These are phyloP conservation scores for Etheostoma nigrum DNA, from an alignment of 2,797 vertebrate species.

Conservation along the genomic window DNA sequence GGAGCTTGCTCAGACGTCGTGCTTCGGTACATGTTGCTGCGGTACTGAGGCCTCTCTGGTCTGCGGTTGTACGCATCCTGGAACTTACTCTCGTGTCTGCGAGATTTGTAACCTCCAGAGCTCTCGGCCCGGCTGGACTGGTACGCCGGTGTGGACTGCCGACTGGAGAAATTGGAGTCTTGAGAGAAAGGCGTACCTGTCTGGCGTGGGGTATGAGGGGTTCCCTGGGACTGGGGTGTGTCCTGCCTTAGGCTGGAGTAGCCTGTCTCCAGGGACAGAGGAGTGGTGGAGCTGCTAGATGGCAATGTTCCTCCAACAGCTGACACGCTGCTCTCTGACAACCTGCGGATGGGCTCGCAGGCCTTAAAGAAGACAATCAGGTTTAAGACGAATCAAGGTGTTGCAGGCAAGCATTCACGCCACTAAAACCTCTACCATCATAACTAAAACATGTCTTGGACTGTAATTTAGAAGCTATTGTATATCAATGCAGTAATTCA, in stretches of 20 bases:
- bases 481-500: not conserved
- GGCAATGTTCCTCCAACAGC: slow-evolving; percentile 86
- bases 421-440: not conserved
- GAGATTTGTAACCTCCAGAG: slow-evolving; percentile 88
- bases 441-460: not conserved
- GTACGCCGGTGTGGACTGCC: slow-evolving; percentile 94
- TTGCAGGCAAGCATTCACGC: not conserved
- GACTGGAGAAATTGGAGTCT: slow-evolving; percentile 96
- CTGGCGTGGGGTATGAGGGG: slow-evolving; percentile 92
- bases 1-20: slow-evolving; percentile 82
- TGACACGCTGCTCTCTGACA: slow-evolving; percentile 89
- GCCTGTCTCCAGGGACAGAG: slow-evolving; percentile 95
- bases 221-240: slow-evolving; percentile 94
- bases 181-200: slow-evolving; percentile 95
- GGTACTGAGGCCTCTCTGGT: slow-evolving; percentile 93
- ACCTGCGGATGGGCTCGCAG: slow-evolving; percentile 91
- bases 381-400: not conserved
- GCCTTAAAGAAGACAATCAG: slow-evolving; percentile 77
- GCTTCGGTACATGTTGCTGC: slow-evolving; percentile 84
- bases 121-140: slow-evolving; percentile 88
- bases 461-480: not conserved
- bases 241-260: slow-evolving; percentile 97
- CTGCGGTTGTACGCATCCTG: slow-evolving; percentile 97
- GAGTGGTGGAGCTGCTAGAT: slow-evolving; percentile 92
- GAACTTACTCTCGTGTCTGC: slow-evolving; percentile 94